Percentiles rank a stretch among this genome's conserved stretches.
Evolutionary conservation across 2,113 vertebrate species (phyloP).

Genomic region (Gnathonemus echidnorhynchus): DNA sequence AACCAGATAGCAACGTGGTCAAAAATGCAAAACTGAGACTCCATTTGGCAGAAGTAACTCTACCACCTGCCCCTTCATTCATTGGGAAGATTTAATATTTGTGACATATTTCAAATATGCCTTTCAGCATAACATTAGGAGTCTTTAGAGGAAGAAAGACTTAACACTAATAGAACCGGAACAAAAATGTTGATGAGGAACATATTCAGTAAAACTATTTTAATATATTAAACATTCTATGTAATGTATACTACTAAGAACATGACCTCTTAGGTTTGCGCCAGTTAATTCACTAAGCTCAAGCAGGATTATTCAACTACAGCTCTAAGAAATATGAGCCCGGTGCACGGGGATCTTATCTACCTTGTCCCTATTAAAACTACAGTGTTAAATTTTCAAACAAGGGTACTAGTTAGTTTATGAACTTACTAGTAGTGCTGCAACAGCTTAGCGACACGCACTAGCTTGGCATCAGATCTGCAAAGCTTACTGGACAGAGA

Average conservation of each 20-base stretch:
- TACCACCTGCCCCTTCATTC: background rate
- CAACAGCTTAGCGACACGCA: background rate
- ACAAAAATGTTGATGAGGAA: background rate
- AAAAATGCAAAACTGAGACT: background rate
- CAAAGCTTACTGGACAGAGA: background rate
- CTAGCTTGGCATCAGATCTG: background rate
- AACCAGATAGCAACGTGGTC: background rate
- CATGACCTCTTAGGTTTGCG: background rate
- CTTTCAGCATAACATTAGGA: background rate
- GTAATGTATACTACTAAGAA: background rate
- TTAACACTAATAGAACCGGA: background rate
- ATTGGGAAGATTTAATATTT: background rate
- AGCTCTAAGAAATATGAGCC: slow-evolving; percentile 11
- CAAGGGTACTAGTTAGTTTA: background rate
- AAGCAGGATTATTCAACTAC: slow-evolving; percentile 2
- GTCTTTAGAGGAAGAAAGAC: background rate
- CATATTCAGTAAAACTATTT: background rate
- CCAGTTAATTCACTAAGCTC: background rate
- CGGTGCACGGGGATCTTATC: background rate
- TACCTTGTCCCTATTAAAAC: background rate
- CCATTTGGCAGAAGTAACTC: background rate
- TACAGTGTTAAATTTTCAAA: background rate
- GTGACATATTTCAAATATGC: background rate
- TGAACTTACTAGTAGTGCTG: background rate
- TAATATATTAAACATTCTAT: background rate